phyloP scores from a whole-genome alignment of 2,797 vertebrate genomes.

The Onychomys arenicola region DNA sequence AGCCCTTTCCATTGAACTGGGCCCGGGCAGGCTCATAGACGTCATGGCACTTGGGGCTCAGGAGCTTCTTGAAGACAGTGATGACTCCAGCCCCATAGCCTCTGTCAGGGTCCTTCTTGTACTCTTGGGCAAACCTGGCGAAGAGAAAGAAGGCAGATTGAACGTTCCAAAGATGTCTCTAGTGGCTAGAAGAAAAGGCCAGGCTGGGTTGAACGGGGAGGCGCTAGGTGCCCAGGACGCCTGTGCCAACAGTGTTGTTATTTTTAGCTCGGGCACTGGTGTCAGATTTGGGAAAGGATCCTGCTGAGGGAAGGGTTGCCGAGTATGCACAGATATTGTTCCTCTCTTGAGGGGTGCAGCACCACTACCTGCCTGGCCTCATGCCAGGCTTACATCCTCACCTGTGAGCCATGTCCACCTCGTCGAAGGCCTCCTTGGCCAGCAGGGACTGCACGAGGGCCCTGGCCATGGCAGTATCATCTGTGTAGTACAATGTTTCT shows the following conservation, averaged over 20 bases:
- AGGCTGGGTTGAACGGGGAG: neutral
- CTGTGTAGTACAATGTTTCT: slow-evolving; percentile 95
- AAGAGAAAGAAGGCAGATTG: neutral
- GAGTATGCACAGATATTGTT: neutral
- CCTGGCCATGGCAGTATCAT: slow-evolving; percentile 97
- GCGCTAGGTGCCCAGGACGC: neutral
- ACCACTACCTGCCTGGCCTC: neutral
- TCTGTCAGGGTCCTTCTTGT: slow-evolving; percentile 93
- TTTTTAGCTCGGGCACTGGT: neutral
- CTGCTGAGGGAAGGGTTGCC: neutral
- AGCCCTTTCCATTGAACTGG: slow-evolving; percentile 97
- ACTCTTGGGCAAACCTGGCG: slow-evolving; percentile 96
- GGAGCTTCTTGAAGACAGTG: slow-evolving; percentile 96
- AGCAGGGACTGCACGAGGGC: slow-evolving; percentile 96
- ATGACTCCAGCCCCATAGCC: slow-evolving; percentile 95
- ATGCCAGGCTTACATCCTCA: slow-evolving; percentile 69
- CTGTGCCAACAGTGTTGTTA: neutral
- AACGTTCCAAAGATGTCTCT: neutral
- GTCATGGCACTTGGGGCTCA: slow-evolving; percentile 92
- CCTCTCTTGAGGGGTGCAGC: neutral
- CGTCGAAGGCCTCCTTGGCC: slow-evolving; percentile 92
- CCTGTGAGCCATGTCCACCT: slow-evolving; percentile 97
- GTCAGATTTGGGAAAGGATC: neutral
- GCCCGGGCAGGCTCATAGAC: slow-evolving; percentile 96
- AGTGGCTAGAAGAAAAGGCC: rapidly evolving